Evolutionary conservation across 2,797 vertebrate species (phyloP), one percentile per base, ranked within the genome.

Genomic region (Astyanax mexicanus): DNA sequence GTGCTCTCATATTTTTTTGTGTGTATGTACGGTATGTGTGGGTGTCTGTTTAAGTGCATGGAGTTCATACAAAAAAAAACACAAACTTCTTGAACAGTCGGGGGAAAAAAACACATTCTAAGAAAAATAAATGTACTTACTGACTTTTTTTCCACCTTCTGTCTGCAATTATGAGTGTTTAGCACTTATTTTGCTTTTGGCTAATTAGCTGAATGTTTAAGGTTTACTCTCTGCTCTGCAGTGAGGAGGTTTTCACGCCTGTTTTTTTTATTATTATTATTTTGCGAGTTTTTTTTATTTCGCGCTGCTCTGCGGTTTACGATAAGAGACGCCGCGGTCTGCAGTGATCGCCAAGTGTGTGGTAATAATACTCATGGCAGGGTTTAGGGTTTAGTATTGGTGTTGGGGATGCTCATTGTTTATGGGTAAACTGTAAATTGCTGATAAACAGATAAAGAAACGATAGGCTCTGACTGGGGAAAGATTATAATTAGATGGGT

Each of bases 401-500:
- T 27, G 42, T 19, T 37, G 0, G 23, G 23, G 70, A 21, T 84
- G 81, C 88, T 87, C 84, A 65, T 79, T 78, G 61, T 81, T 69
- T 78, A 66, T 80, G 68, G 79, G 81, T 70, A 58, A 58, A 17
- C 57, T 45, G 68, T 83, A 87, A 76, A 78, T 82, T 84, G 15
- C 13, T 76, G 84, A 89, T 86, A 85, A 87, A 86, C 86, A 88
- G 87, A 86, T 84, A 89, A 87, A 83, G 71, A 9, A 0, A 19
- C 74, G 77, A 58, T 49, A 42, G 21, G n/a, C 19, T 57, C 81
- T 79, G 80, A 64, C 76, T 69, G 82, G 68, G 75, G 82, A 84
- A 60, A n/a, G 78, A 76, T 77, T 83, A 76, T 85, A 85, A 88
- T 88, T 88, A 79, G 79, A 78, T 72, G 15, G 75, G 73, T 85